Conservation (phyloP, 2,888 invertebrate species). For the Lasioglossum pauxillum region DNA sequence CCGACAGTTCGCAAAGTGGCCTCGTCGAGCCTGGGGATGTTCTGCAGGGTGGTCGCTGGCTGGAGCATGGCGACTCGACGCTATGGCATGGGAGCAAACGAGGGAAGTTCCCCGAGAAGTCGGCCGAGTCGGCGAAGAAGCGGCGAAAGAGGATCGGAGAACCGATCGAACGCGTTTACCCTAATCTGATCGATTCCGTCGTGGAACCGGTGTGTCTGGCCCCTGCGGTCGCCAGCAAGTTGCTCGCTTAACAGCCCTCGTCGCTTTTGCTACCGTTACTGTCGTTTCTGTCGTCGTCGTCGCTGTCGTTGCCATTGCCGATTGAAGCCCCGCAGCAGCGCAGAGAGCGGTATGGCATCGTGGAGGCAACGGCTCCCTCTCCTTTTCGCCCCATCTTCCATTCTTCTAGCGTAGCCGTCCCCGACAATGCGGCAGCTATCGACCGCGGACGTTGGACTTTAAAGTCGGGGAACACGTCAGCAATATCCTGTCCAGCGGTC, state of each 20-base stretch:
- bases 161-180: constrained; percentile 24
- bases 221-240: background rate
- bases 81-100: constrained; percentile 33
- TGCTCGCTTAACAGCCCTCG: constrained; percentile 26
- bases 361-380: background rate
- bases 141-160: constrained; percentile 20
- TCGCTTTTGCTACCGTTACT: background rate
- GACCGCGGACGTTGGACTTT: constrained; percentile 54
- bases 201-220: background rate
- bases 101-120: constrained; percentile 17
- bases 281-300: background rate
- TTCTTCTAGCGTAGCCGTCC: constrained; percentile 10
- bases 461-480: constrained; percentile 58
- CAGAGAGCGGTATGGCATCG: background rate
- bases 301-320: constrained; percentile 11
- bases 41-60: background rate
- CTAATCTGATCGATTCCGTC: constrained; percentile 32
- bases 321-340: constrained; percentile 43
- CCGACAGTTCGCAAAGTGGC: constrained; percentile 37
- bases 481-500: constrained; percentile 52
- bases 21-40: constrained; percentile 18
- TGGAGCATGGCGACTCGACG: background rate
- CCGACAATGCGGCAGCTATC: constrained; percentile 55
- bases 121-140: constrained; percentile 6
- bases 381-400: constrained; percentile 12